Conservation (phyloP, 2,113 vertebrate genomes). For the Aix galericulata region DNA sequence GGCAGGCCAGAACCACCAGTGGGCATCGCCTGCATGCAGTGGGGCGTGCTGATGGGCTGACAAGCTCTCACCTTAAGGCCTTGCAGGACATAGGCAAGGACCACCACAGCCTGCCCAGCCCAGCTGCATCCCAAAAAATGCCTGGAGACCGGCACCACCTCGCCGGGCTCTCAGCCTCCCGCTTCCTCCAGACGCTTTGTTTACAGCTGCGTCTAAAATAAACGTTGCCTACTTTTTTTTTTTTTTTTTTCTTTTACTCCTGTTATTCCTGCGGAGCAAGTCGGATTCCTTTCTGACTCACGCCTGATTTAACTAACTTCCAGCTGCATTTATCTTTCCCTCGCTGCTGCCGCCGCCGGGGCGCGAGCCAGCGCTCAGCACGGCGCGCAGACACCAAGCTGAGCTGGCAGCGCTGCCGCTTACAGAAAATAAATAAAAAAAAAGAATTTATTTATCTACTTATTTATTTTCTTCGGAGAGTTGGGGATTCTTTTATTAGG, state of each 20-base stretch:
- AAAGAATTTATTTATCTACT: too few relatives aligned
- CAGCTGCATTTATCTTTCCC: constrained; percentile 48
- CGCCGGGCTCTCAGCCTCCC: neutral
- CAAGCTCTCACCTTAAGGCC: neutral
- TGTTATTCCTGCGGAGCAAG: constrained; percentile 57
- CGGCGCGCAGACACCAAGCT: neutral
- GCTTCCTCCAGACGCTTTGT: neutral
- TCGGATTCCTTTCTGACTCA: constrained; percentile 60
- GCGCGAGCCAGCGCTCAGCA: constrained; percentile 42
- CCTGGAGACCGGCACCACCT: neutral
- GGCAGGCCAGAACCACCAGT: neutral
- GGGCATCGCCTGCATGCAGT: neutral
- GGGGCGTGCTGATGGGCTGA: neutral
- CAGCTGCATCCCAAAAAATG: neutral
- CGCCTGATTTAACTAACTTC: constrained; percentile 59
- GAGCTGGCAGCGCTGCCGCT: constrained; percentile 25
- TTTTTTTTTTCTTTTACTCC: neutral
- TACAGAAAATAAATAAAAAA: neutral
- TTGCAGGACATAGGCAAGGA: neutral
- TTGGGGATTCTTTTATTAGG: neutral
- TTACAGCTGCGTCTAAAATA: constrained; percentile 45
- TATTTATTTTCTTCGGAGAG: neutral
- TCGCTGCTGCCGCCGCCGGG: neutral
- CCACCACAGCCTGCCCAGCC: neutral
- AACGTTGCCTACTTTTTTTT: neutral